Evolutionary conservation across 2,888 invertebrate species (phyloP).

Genomic region (Hypena proboscidalis): DNA sequence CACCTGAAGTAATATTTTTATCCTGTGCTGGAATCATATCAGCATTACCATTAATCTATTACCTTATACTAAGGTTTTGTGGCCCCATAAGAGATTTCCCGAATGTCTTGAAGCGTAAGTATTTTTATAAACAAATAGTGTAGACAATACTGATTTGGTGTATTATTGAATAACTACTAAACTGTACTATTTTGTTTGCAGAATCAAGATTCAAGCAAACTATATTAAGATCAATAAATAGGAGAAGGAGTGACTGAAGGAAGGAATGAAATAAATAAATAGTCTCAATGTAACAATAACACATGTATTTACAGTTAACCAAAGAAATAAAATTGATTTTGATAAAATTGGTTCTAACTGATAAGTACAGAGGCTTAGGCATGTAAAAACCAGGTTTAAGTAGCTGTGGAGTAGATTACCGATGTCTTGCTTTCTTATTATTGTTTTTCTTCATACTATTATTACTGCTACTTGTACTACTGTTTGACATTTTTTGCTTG

Average conservation of each 20-base stretch:
- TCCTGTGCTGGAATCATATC: conserved; percentile 80
- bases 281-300: conserved; percentile 30
- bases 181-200: conserved; percentile 51
- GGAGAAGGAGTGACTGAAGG: conserved; percentile 58
- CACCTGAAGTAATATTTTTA: conserved; percentile 85
- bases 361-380: conserved; percentile 34
- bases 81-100: conserved; percentile 76
- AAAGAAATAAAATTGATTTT: conserved; percentile 45
- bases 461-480: conserved; percentile 63
- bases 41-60: conserved; percentile 84
- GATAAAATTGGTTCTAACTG: conserved; percentile 27
- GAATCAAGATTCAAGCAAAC: conserved; percentile 79
- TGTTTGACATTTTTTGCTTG: conserved; percentile 81
- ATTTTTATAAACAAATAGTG: conserved; percentile 6
- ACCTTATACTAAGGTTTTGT: conserved; percentile 81
- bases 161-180: too few species aligned
- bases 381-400: conserved; percentile 22
- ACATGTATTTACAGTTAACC: conserved; percentile 49
- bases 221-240: conserved; percentile 61
- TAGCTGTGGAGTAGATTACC: conserved; percentile 76
- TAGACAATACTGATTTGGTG: too few species aligned
- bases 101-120: conserved; percentile 78
- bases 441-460: conserved; percentile 90
- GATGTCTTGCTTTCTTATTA: conserved; percentile 93
- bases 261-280: conserved; percentile 27